These are phyloP conservation scores for Gallinago undulata DNA, from an alignment of 2,113 vertebrate species.

Conservation along the genomic window DNA sequence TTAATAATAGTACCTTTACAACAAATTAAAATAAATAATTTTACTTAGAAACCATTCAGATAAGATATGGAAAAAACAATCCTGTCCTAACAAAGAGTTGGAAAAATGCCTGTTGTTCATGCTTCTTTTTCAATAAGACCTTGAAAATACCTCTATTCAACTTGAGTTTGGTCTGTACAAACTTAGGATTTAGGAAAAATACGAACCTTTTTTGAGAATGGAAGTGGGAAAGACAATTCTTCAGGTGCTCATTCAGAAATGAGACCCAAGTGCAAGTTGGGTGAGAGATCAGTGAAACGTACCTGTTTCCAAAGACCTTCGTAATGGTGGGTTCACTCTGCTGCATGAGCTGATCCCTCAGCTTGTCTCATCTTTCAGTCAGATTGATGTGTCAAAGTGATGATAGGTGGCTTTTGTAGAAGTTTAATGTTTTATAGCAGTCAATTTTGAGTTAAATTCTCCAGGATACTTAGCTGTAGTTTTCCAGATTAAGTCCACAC, in stretches of 20 bases:
- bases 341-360: not conserved
- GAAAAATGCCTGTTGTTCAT: not conserved
- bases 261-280: not conserved
- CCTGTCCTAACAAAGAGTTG: not conserved
- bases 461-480: not conserved
- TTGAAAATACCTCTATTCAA: not conserved
- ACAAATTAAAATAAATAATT: not conserved
- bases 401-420: not conserved
- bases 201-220: not conserved
- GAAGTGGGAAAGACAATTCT: not conserved
- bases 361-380: not conserved
- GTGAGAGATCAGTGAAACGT: not conserved
- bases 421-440: not conserved
- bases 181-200: not conserved
- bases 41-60: not conserved
- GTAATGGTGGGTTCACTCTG: not conserved
- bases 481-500: not conserved
- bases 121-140: not conserved
- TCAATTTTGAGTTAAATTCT: not conserved
- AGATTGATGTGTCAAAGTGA: too few species aligned
- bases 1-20: not conserved
- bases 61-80: not conserved
- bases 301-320: not conserved
- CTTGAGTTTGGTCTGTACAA: not conserved
- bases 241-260: not conserved